A percentile compares a stretch with the other conserved stretches of the same genome.
phyloP scores from a whole-genome alignment of 2,797 vertebrate genomes.

The Pseudochaenichthys georgianus region DNA sequence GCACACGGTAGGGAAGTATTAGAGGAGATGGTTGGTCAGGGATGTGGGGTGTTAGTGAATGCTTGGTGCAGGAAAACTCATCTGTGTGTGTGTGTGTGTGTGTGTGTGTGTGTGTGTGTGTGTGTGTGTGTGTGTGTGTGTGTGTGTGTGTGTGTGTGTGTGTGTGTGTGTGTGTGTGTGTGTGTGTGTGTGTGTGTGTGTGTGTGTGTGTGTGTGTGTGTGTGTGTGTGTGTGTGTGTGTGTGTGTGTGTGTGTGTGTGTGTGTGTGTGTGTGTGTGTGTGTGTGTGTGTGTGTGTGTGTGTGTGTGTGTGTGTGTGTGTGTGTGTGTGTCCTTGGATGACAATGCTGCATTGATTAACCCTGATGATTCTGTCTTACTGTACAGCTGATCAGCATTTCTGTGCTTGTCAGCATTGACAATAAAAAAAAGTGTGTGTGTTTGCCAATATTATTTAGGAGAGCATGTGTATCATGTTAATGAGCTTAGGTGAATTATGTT shows the following conservation, averaged over 20 bases:
- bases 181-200: too few relatives aligned
- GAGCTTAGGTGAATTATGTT: constrained; percentile 40
- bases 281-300: constrained; percentile 18
- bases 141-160: too few relatives aligned
- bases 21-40: constrained; percentile 47
- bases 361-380: constrained; percentile 43
- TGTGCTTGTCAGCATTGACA: constrained; percentile 44
- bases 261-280: constrained; percentile 27
- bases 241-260: constrained; percentile 29
- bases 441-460: constrained; percentile 23
- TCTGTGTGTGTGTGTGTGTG: constrained; percentile 53
- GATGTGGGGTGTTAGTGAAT: constrained; percentile 47
- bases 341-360: constrained; percentile 69
- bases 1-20: constrained; percentile 33
- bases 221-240: constrained; percentile 25
- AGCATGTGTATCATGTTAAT: constrained; percentile 57
- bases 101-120: too few relatives aligned
- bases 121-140: too few relatives aligned
- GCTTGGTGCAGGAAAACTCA: constrained; percentile 33
- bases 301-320: constrained; percentile 28
- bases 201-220: too few relatives aligned
- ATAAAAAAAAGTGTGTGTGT: not conserved
- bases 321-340: constrained; percentile 45
- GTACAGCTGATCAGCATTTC: constrained; percentile 58
- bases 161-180: too few relatives aligned